Evolutionary conservation across 2,113 vertebrate species (phyloP), one percentile per base, ranked within the genome.

Genomic region (Chloebia gouldiae): DNA sequence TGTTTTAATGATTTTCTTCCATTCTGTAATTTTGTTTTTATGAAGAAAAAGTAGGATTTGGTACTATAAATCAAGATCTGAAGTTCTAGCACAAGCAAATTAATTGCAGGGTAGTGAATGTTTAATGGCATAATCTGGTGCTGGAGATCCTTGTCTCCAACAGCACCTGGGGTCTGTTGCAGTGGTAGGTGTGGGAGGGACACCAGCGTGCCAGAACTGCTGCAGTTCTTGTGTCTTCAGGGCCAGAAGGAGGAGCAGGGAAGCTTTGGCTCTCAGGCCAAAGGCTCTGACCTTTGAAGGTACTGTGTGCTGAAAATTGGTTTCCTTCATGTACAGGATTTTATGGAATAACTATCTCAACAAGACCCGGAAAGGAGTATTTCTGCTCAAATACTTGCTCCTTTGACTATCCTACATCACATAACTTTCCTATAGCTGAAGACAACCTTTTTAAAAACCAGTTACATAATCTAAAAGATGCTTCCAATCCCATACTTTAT

Each of bases 81-180:
- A 69, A 66, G 12, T 47, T 89, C 33, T 35, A 81, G 44, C 9
- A 68, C 7, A 68, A 68, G 61, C 7, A 63, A 71, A 79, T 11
- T 44, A 63, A 71, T 47, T 70, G 22, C 49, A 80, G 37, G 70
- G 35, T 30, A 53, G 21, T 0, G 0, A 33, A 63, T 27, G 5
- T 56, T 84, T 51, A 79, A 66, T 1, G 3, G 12, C 33, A 65
- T 53, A 31, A 54, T 16, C 23, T 63, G 30, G 4, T 20, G 70
- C 49, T 75, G 57, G 25, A 89, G 37, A 85, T 63, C 28, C 22
- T 60, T 65, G 57, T 15, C 44, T 82, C 17, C 75, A 68, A 12
- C 0, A 1, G n/a, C 45, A 53, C 39, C 25, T 37, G 9, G 18
- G 64, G 8, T 20, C n/a, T 53, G 21, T 1, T 13, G 39, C 35